phyloP scores from a whole-genome alignment of 2,888 invertebrate species.

The Erynnis tages region DNA sequence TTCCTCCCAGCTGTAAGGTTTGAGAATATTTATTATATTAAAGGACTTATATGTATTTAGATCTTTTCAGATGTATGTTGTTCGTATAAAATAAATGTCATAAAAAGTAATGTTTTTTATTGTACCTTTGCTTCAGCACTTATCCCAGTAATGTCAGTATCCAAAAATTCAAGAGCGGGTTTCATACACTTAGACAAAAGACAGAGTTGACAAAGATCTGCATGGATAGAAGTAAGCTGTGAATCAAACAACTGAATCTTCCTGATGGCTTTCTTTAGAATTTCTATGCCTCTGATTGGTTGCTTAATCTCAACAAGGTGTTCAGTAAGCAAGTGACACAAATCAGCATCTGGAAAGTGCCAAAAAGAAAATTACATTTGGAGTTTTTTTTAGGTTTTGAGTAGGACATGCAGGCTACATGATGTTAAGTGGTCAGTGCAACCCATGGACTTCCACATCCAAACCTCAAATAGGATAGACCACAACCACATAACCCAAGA shows the following conservation, averaged over 20 bases:
- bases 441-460: too few species aligned
- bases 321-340: conserved; percentile 92
- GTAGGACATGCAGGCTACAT: too few species aligned
- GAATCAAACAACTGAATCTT: conserved; percentile 93
- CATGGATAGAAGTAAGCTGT: conserved; percentile 96
- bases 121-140: conserved; percentile 84
- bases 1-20: conserved; percentile 83
- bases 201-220: conserved; percentile 95
- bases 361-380: too few species aligned
- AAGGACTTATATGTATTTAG: not conserved
- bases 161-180: conserved; percentile 92
- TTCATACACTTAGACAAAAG: conserved; percentile 95
- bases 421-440: too few species aligned
- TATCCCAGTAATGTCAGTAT: conserved; percentile 95
- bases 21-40: not conserved
- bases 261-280: conserved; percentile 91
- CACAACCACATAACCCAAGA: too few species aligned
- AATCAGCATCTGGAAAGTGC: conserved; percentile 90
- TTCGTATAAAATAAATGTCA: conserved; percentile 23
- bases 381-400: too few species aligned
- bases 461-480: too few species aligned
- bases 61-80: not conserved
- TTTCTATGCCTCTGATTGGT: conserved; percentile 91
- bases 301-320: conserved; percentile 89
- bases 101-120: conserved; percentile 45